A percentile compares a stretch with the other conserved stretches of the same genome.
Evolutionary conservation across 1,140 invertebrate genomes (phyloP).

Genomic region (Pseudomyrmex concolor): DNA sequence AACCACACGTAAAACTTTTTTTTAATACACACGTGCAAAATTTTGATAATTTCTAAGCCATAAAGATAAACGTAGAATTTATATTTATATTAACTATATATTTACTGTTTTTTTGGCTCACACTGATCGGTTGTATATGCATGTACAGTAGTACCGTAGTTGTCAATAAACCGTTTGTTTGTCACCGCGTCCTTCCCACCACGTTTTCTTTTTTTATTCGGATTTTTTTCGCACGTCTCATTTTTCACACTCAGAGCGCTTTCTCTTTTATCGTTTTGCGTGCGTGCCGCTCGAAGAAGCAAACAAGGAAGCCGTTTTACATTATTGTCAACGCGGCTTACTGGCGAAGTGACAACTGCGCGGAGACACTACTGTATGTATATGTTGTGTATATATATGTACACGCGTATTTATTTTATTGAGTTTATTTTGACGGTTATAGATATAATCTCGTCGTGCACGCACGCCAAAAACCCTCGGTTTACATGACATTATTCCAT

Average conservation of each 20-base stretch:
- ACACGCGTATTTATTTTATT: too few relatives aligned
- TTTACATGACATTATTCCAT: neutral
- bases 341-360: too few relatives aligned
- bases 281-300: too few relatives aligned
- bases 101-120: conserved; percentile 14
- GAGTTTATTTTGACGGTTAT: too few relatives aligned
- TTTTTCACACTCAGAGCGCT: too few relatives aligned
- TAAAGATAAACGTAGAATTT: neutral
- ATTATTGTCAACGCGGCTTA: too few relatives aligned
- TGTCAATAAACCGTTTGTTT: too few relatives aligned
- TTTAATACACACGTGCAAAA: neutral
- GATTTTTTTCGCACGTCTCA: neutral
- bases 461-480: neutral
- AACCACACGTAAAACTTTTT: too few relatives aligned
- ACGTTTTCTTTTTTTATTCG: conserved; percentile 45
- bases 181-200: neutral
- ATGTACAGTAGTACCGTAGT: neutral
- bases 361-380: too few relatives aligned
- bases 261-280: too few relatives aligned
- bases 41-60: neutral
- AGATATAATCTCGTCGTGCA: neutral
- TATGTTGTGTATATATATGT: too few relatives aligned
- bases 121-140: conserved; percentile 56
- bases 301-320: too few relatives aligned
- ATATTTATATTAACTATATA: conserved; percentile 32